Evolutionary conservation across 2,797 vertebrate species (phyloP), one percentile per base, ranked within the genome.

Genomic region (Lithobates sylvaticus): DNA sequence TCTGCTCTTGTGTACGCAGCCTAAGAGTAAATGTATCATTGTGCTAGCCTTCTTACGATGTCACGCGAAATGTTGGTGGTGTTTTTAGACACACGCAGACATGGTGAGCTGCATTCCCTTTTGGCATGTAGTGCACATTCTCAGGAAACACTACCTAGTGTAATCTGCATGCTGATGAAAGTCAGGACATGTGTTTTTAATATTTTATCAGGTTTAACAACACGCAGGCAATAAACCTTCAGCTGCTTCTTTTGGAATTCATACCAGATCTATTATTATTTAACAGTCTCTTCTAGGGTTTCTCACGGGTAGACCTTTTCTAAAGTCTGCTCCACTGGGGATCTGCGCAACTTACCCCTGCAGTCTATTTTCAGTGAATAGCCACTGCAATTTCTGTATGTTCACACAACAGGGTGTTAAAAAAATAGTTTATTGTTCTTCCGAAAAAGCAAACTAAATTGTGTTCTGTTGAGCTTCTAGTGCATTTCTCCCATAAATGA

Each of bases 151-250:
- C 44, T 78, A 78, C 15, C 64, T 61, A 18, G 16, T 68, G 77
- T 78, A 21, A 78, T 78, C 42, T 68, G 61, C 67, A 0, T 27
- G 42, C 61, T 42, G 39, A 44, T 78, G 61, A 78, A 78, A 78
- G 75, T 12, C 32, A 67, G 61, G 61, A 67, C 76, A 78, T 67
- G 76, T 58, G 47, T 18, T 26, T 72, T 81, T 81, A 75, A 81
- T 81, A 71, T 36, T 81, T 71, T 39, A 72, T 10, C 23, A 81
- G 69, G 32, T 73, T 32, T 71, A 27, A 81, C 47, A 72, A 23
- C 34, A 78, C 9, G 13, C 44, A 18, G 58, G 36, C n/a, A 71
- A 81, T 81, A 44, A 58, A 21, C 2, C 32, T 50, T 44, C 78
- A 26, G 42, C 26, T 10, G 78, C 67, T 16, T 26, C 32, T 58